Evolutionary conservation across 2,888 invertebrate species (phyloP), one percentile per base, ranked within the genome.

Genomic region (Heteropelma amictum): DNA sequence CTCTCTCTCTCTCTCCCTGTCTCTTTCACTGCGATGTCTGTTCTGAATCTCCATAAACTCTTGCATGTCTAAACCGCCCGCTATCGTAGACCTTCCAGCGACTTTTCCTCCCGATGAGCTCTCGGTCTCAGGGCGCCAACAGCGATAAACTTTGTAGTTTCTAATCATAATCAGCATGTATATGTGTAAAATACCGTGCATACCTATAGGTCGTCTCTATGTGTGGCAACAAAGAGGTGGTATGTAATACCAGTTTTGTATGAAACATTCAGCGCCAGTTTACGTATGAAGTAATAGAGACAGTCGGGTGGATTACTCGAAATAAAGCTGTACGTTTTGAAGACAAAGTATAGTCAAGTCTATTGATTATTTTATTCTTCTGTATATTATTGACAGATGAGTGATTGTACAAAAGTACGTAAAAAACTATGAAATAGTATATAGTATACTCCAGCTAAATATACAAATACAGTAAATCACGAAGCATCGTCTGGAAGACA

Each of bases 1-100:
- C 67, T 58, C 54, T 73, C 70, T 67, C 47, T 76, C 77, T 49
- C 65, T 14, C 81, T 69, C 53, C 51, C 58, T 56, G 40, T 40
- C 58, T 26, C 49, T 65, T 56, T 67, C 70, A 61, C 54, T 47
- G 23, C 26, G 47, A 5, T 17, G 33, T 33, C 10, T 10, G 33
- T 28, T 30, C 61, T 28, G 56, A 72, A 64, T 56, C 64, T 58
- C 30, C 58, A 64, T 35, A 21, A 23, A 38, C 14, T 26, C 53
- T 45, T 53, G 42, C 35, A 47, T 54, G 45, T 53, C 61, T 54
- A 42, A 17, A 12, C 14, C 40, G 28, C 65, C 28, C 30, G 10
- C 10, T 28, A 8, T 49, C 12, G 23, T 12, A 26, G 23, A 30
- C 7, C 40, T 7, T 23, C 19, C 21, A 2, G 23, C 30, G 67